These are phyloP conservation scores for Brachionus sp. DNA, from an alignment of 1,140 invertebrate genomes.

Conservation along the genomic window DNA sequence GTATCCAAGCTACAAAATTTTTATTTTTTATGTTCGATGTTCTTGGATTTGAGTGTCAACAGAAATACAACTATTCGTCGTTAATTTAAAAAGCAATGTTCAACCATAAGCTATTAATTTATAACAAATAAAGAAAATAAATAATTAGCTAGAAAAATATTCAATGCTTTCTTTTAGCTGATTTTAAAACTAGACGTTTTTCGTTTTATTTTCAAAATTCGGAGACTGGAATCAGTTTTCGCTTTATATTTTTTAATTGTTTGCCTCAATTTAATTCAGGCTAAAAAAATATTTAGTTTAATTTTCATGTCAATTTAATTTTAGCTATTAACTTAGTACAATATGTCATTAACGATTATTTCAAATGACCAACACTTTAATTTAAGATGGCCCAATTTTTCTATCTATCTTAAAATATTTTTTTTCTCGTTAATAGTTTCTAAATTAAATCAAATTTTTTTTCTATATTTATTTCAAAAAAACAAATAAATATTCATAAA, in stretches of 20 bases:
- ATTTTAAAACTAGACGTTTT: background rate
- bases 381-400: background rate
- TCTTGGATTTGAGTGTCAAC: background rate
- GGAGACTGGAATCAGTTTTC: background rate
- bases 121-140: background rate
- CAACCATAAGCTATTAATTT: background rate
- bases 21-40: background rate
- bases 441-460: background rate
- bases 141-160: background rate
- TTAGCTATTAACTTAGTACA: background rate
- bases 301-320: conserved; percentile 6
- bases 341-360: background rate
- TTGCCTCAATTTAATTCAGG: background rate
- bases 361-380: background rate
- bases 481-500: background rate
- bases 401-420: background rate
- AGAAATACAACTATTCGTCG: background rate
- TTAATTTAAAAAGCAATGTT: background rate
- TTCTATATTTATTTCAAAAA: background rate
- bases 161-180: background rate
- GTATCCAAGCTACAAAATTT: background rate
- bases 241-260: background rate
- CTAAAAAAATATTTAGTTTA: background rate
- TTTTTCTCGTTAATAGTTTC: background rate
- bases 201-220: background rate